phyloP scores from a whole-genome alignment of 2,113 vertebrate genomes.

The Myotis davidii region DNA sequence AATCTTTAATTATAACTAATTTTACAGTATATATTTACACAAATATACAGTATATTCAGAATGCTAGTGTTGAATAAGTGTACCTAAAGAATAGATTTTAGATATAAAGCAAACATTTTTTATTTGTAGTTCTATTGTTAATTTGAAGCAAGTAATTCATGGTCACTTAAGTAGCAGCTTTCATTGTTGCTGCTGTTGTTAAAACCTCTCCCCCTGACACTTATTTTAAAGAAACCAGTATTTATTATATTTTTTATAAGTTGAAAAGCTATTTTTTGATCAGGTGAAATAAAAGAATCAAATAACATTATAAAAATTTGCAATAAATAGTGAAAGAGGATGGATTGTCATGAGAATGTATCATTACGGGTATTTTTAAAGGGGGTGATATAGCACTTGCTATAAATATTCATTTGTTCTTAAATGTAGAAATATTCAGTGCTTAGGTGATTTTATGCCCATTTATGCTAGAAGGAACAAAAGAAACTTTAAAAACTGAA shows the following conservation, averaged over 20 bases:
- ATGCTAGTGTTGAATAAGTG: conserved; percentile 40
- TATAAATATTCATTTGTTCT: conserved; percentile 80
- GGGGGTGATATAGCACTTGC: conserved; percentile 35
- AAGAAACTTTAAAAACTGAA: conserved; percentile 85
- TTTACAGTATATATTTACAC: background rate
- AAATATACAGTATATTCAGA: conserved; percentile 20
- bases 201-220: conserved; percentile 62
- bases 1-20: conserved; percentile 46
- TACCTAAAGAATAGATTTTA: conserved; percentile 21
- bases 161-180: background rate
- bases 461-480: conserved; percentile 79
- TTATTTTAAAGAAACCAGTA: conserved; percentile 77
- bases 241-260: conserved; percentile 51
- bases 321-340: conserved; percentile 76
- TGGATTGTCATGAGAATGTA: conserved; percentile 52
- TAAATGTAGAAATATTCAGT: conserved; percentile 73
- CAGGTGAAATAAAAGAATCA: conserved; percentile 78
- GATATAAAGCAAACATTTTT: background rate
- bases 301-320: conserved; percentile 81
- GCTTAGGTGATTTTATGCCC: conserved; percentile 74
- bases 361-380: conserved; percentile 66
- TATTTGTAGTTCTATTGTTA: background rate
- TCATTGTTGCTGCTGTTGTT: conserved; percentile 57
- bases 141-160: conserved; percentile 51
- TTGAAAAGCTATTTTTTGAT: conserved; percentile 76